Base-by-base conservation (phyloP, 2,113 vertebrate species). In the Erythrocercus mccallii region DNA sequence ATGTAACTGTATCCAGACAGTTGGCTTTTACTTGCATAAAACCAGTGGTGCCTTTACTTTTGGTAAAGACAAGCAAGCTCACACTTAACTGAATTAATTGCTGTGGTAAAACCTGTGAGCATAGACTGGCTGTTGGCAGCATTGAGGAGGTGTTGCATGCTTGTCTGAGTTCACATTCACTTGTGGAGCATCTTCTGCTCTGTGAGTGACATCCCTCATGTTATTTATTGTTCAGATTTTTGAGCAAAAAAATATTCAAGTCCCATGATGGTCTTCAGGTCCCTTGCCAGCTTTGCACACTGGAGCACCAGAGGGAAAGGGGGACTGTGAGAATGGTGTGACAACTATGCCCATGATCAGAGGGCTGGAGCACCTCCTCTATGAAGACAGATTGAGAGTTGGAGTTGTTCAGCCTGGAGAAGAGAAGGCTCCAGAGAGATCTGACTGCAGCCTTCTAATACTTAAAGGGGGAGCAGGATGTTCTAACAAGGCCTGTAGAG, bases 101-200 rank as follows among this genome's bases (percentile, higher is more conserved):
- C 30, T 18, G 8, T 73, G 73, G 31, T 76, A 84, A 60, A 65
- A 45, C 5, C 3, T 0, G 0, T 35, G 45, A 54, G 42, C 14
- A 4, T 21, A 58, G 33, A 5, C 19, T 6, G 40, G 10, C 56
- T 79, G 61, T 44, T 50, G 35, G 61, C 42, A 72, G 31, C 1
- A 0, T 5, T 57, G 61, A 50, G 24, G 30, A 74, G 51, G 3
- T 47, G 51, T 84, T 0, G 0, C 0, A 0, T 71, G 30, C 35
- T 27, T 87, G 51, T 12, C 64, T 65, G 54, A 4, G 1, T 82
- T 83, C 54, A 9, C 14, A 35, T 56, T 14, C 3, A 2, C 23
- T 77, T 83, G 35, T 38, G 50, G 25, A 62, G 35, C 48, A 73
- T 48, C 68, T 56, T 74, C 51, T 71, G 56, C 35, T 27, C 44